Conservation (phyloP, 30 jellyfish, hydroid and myxozoan species). For the Chironex yamaguchii region DNA sequence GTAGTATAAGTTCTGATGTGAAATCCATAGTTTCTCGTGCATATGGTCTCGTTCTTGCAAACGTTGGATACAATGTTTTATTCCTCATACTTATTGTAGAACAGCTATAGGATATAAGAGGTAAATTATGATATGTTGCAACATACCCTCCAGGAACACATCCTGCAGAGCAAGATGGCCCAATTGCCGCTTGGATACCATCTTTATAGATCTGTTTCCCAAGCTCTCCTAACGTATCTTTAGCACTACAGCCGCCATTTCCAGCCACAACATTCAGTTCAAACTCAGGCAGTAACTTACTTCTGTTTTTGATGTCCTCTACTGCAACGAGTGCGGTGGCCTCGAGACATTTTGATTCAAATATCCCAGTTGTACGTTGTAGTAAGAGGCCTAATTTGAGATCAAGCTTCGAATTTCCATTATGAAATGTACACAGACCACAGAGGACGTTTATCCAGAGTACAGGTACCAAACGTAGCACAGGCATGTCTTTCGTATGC, state of each 20-base stretch:
- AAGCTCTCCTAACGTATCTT: slow-evolving; percentile 19
- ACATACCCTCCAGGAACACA: slow-evolving; percentile 50
- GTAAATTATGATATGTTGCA: slow-evolving; percentile 46
- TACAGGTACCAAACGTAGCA: too few relatives aligned
- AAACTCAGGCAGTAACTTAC: slow-evolving; percentile 1
- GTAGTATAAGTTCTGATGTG: slow-evolving; percentile 49
- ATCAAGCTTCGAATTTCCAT: too few relatives aligned
- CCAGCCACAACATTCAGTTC: slow-evolving; percentile 1
- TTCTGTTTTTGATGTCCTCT: slow-evolving; percentile 35
- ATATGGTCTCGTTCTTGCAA: slow-evolving; percentile 78
- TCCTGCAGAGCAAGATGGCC: slow-evolving; percentile 67
- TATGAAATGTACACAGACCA: too few relatives aligned
- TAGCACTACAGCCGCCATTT: slow-evolving; percentile 33
- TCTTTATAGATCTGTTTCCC: not conserved
- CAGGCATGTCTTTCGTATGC: too few relatives aligned
- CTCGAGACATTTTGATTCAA: not conserved
- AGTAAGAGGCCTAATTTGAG: too few relatives aligned
- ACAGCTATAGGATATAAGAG: slow-evolving; percentile 66
- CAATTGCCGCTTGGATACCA: slow-evolving; percentile 58
- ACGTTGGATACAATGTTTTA: slow-evolving; percentile 75
- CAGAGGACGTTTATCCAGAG: too few relatives aligned
- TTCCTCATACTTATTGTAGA: slow-evolving; percentile 60
- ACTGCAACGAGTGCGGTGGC: slow-evolving; percentile 56
- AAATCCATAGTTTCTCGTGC: slow-evolving; percentile 69
- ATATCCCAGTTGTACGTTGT: not conserved